Conservation (phyloP, 1,140 invertebrate species). For the Drosophila carrolli region DNA sequence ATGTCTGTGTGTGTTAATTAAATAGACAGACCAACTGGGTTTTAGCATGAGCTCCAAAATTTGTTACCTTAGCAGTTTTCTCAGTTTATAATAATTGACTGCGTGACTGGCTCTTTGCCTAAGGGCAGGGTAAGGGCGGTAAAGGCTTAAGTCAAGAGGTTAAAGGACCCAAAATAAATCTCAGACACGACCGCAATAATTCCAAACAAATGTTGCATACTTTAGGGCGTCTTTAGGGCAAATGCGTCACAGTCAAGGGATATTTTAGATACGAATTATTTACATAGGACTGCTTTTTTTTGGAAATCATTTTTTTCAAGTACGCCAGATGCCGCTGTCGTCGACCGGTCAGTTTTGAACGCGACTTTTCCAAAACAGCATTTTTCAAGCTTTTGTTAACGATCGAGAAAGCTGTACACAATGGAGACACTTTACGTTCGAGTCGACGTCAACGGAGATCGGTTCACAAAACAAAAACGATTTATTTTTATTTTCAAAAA, state of each 20-base stretch:
- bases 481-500: no score
- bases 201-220: slow-evolving; percentile 41
- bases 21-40: slow-evolving; percentile 44
- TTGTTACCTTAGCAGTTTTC: slow-evolving; percentile 63
- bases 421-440: no score
- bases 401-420: no score
- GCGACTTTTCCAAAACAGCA: no score
- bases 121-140: neutral
- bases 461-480: no score
- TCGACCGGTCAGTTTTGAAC: no score
- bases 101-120: slow-evolving; percentile 30
- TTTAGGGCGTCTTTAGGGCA: slow-evolving; percentile 18
- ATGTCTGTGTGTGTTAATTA: slow-evolving; percentile 70
- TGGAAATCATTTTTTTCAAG: no score
- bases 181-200: slow-evolving; percentile 42
- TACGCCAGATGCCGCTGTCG: no score
- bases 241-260: neutral
- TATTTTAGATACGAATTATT: neutral
- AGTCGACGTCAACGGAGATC: no score
- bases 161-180: slow-evolving; percentile 31
- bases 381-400: no score
- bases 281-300: neutral
- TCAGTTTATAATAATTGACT: slow-evolving; percentile 75
- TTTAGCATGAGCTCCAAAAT: slow-evolving; percentile 23
- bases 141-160: slow-evolving; percentile 30